phyloP scores from a whole-genome alignment of 2,888 invertebrate genomes.

The Priocnemis perturbator region DNA sequence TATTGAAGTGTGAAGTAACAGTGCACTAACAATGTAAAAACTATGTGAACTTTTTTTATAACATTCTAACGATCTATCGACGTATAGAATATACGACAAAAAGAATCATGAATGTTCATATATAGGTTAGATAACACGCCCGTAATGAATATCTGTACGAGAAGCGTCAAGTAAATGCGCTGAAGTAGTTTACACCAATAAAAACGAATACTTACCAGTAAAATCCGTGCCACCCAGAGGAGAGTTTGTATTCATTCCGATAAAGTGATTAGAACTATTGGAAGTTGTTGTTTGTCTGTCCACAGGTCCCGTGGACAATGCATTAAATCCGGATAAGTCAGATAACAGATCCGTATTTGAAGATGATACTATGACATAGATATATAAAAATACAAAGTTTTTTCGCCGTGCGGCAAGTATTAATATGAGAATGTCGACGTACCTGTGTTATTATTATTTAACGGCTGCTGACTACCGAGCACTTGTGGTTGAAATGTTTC shows the following conservation, averaged over 20 bases:
- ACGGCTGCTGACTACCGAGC: constrained; percentile 53
- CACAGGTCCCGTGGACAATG: constrained; percentile 53
- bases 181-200: neutral
- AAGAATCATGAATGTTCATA: neutral
- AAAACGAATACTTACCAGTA: constrained; percentile 60
- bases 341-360: constrained; percentile 75
- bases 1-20: no score
- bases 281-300: constrained; percentile 61
- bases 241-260: constrained; percentile 39
- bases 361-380: constrained; percentile 44
- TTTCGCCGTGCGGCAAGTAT: no score
- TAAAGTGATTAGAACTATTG: constrained; percentile 65
- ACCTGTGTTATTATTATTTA: constrained; percentile 68
- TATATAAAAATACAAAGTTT: neutral
- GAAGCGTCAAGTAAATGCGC: neutral
- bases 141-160: neutral
- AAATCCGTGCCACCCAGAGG: constrained; percentile 24
- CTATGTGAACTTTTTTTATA: no score
- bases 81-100: constrained; percentile 2
- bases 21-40: no score
- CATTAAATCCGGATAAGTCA: constrained; percentile 74
- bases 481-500: constrained; percentile 59
- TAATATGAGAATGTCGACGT: neutral
- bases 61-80: no score
- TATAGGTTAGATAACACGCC: constrained; percentile 1